Evolutionary conservation across 2,888 invertebrate genomes (phyloP).

Genomic region (Drosophila mayaguana): DNA sequence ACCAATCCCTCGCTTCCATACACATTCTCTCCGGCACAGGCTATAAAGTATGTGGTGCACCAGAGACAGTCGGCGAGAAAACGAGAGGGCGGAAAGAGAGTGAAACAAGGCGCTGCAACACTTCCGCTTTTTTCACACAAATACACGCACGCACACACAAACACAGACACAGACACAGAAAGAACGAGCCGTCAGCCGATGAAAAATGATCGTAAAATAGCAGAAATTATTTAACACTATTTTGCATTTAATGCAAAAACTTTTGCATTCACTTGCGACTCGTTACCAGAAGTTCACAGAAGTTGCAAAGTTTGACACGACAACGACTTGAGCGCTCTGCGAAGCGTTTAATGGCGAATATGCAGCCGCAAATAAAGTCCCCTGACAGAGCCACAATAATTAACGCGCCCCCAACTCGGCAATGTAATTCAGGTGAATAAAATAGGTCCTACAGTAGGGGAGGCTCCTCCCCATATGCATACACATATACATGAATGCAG

Average conservation of each 20-base stretch:
- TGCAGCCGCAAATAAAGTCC: constrained; percentile 17
- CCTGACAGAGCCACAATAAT: constrained; percentile 32
- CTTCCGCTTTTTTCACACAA: constrained; percentile 65
- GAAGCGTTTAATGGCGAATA: constrained; percentile 65
- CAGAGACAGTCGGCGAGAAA: constrained; percentile 37
- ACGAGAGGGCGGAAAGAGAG: not conserved
- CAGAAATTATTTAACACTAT: constrained; percentile 76
- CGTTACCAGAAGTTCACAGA: constrained; percentile 68
- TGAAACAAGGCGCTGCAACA: constrained; percentile 13
- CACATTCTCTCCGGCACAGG: constrained; percentile 33
- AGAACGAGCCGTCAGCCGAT: constrained; percentile 43
- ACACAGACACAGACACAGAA: constrained; percentile 10
- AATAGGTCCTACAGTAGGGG: not conserved
- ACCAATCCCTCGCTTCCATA: constrained; percentile 21
- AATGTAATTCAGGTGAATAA: not conserved
- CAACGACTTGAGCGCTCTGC: constrained; percentile 58
- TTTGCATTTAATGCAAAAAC: constrained; percentile 77
- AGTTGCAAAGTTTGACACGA: constrained; percentile 67
- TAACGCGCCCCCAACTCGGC: constrained; percentile 22
- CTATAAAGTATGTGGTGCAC: constrained; percentile 59
- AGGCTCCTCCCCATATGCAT: not conserved
- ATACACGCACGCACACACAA: constrained; percentile 8
- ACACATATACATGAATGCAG: not conserved
- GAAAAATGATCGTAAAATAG: constrained; percentile 71
- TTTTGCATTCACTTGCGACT: constrained; percentile 49